Base-by-base conservation (phyloP, 2,797 vertebrate genomes). In the Cossypha heuglini region DNA sequence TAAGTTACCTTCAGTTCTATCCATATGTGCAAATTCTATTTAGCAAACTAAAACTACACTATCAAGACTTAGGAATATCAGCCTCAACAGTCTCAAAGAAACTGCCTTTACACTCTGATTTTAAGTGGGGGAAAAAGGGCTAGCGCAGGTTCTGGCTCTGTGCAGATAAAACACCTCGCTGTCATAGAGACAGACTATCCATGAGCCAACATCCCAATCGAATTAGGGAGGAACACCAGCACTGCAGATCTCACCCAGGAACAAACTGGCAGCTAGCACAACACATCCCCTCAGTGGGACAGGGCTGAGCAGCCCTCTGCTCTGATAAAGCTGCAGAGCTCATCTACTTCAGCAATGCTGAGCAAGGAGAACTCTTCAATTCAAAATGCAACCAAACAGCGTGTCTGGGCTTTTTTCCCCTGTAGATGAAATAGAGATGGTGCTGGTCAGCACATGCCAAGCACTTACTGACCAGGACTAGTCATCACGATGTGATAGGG, bases 401-500 rank as follows among this genome's bases (percentile, higher is more conserved):
- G 0, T 29, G 11, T 29, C 15, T n/a, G 16, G 45, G 1, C 0
- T 13, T 43, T 42, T n/a, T 40, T 2, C 1, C 35, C 10, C 25
- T 37, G 10, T 12, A 55, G 29, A 22, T 59, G 43, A 49, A 35
- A n/a, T 10, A 38, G 49, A 61, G 17, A 12, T 29, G 38, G 16
- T 33, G n/a, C 8, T 49, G 17, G 28, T 35, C 45, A 49, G 72
- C 21, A 57, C 15, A 7, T 5, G 4, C 42, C 52, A 80, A 71
- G 63, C 18, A 55, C 25, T 37, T 13, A 8, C 0, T n/a, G 33
- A 52, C 33, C 66, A 66, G 31, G 57, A 29, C 26, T 74, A 12
- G n/a, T 33, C 49, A 69, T 37, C 20, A 6, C 29, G 25, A 28
- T 7, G 58, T 59, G 16, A 13, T 1, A 84, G 31, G 20, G 28